Evolutionary conservation across 2,888 invertebrate genomes (phyloP), one percentile per base, ranked within the genome.

Genomic region (Nudaria mundana): DNA sequence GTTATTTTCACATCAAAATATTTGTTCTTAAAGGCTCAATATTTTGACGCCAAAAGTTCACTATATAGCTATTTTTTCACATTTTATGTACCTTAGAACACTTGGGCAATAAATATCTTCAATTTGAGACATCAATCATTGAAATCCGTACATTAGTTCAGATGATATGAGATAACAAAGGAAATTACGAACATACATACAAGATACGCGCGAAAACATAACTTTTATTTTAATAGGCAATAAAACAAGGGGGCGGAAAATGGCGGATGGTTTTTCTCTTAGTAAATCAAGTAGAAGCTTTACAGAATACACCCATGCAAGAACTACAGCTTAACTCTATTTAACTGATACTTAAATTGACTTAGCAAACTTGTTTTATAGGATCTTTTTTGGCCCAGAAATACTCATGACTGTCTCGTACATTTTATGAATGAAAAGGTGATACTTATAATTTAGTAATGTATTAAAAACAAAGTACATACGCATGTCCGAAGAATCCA

Each of bases 231-330:
- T 31, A 11, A 14, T 8, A 16, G 30, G 28, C 28, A 15, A 30
- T 30, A 30, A 30, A 15, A 15, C 30, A 30, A 15, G 16, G 30
- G 30, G 30, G 39, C 33, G 38, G 36, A 39, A 26, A 11, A 11
- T 15, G 15, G 37, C 25, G 14, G 25, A 8, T 6, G 15, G 23
- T 5, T 15, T 13, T 35, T 23, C 26, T 29, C n/a, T 25, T 22
- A 37, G 30, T 34, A 20, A 15, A 32, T 18, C 14, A 25, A 25
- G 25, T 25, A 25, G 25, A 25, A 13, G 12, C 25, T 25, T 12
- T 25, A 25, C 25, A 25, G 25, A 24, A 24, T 24, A 24, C 24
- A 24, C 24, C 24, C 24, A 24, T 24, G 24, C 11, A 24, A 24
- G 24, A 24, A 24, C 24, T 24, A 24, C 10, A 24, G 24, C 24